Percentiles rank a stretch among this genome's conserved stretches.
Evolutionary conservation across 2,113 vertebrate genomes (phyloP).

Genomic region (Syrmaticus mikado): DNA sequence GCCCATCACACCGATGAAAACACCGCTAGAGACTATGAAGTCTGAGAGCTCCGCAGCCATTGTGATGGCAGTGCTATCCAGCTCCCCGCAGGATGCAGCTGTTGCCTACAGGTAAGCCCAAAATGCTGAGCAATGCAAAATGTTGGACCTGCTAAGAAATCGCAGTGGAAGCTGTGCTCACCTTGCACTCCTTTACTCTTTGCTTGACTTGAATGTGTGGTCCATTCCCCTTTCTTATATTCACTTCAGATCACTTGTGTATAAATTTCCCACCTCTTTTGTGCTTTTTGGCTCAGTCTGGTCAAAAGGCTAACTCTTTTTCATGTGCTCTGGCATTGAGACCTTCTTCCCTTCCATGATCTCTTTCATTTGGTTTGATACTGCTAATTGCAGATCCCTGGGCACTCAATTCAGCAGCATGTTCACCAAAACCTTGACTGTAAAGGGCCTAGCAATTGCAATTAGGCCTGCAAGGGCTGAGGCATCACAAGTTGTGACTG

Average conservation of each 20-base stretch:
- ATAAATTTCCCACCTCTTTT: background rate
- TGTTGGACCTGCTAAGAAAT: background rate
- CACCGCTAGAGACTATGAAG: background rate
- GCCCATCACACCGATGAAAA: conserved; percentile 80
- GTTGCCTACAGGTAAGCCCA: conserved; percentile 79
- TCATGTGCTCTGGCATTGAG: background rate
- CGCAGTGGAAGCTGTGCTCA: background rate
- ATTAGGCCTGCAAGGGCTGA: background rate
- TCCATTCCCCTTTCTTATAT: background rate
- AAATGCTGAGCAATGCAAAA: background rate
- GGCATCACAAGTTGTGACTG: background rate
- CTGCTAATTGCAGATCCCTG: background rate
- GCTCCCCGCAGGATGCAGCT: conserved; percentile 58
- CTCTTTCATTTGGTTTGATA: background rate
- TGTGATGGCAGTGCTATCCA: background rate
- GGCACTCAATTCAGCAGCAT: background rate
- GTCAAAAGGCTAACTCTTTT: background rate
- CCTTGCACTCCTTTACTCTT: background rate
- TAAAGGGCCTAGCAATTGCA: background rate
- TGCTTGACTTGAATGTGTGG: background rate
- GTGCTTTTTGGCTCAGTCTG: background rate
- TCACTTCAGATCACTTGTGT: background rate
- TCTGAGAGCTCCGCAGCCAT: background rate
- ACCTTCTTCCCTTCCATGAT: background rate
- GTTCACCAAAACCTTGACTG: accelerated